Base-by-base conservation (phyloP, 2,888 invertebrate genomes). In the Hetaerina titia region DNA sequence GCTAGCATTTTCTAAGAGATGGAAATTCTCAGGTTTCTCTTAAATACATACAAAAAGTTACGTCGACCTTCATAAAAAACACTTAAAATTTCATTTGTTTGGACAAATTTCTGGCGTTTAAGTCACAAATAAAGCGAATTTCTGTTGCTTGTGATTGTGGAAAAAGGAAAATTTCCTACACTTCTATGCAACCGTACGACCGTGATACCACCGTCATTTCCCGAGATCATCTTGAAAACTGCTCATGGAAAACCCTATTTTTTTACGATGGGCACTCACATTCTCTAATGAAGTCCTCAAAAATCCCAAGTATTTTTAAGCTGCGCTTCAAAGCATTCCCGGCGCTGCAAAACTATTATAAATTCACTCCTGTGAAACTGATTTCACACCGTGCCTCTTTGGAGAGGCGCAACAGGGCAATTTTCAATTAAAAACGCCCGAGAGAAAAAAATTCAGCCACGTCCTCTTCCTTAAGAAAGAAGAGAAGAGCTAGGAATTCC, bases 341-440 rank as follows among this genome's bases (percentile, higher is more conserved):
- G 11, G 0, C 13, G 81, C 81, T 11, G 25, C 31, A 22, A 11
- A 31, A 81, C 22, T 31, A 81, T 81, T 81, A 81, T 81, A 81
- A 25, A 81, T 81, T 81, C 81, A 81, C 81, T 81, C 25, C 81
- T 25, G 81, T 11, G 81, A 31, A 81, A 81, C 81, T 31, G 81
- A 81, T 81, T 81, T 81, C 81, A 31, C 31, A 31, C 81, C 31
- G 25, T 31, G 15, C 25, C 11, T 11, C 31, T 11, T 2, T 5
- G 19, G 13, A 2, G 81, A 81, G 81, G 81, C 11, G 81, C 81
- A 81, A 31, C 81, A 31, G 81, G 81, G 81, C 81, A 81, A 81
- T 81, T 81, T 81, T 31, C 81, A 81, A 81, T 81, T 81, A 81
- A 81, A 81, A 81, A 81, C 81, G 81, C 81, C 31, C 8, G 13